These are phyloP conservation scores for Amblyopsis rosae DNA, from an alignment of 2,113 vertebrate species.

Conservation along the genomic window DNA sequence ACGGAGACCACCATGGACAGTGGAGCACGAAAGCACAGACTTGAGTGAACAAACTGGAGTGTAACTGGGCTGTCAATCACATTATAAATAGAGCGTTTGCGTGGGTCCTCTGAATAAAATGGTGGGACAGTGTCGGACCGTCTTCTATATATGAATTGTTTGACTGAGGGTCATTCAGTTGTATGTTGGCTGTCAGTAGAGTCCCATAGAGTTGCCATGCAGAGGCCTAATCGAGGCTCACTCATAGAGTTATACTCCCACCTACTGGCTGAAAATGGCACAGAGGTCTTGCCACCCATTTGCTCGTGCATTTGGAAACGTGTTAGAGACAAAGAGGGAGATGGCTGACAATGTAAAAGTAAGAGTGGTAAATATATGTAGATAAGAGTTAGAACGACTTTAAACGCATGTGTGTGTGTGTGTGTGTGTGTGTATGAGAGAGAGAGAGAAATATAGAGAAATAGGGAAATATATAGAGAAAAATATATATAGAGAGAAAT, in stretches of 20 bases:
- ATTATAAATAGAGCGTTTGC: background rate
- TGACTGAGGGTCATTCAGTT: constrained; percentile 33
- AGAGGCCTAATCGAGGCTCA: background rate
- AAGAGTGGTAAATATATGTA: no score
- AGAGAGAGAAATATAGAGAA: no score
- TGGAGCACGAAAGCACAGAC: constrained; percentile 9
- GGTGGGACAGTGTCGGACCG: background rate
- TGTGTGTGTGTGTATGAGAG: background rate
- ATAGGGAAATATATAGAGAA: no score
- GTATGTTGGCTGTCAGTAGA: constrained; percentile 1
- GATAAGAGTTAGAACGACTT: no score
- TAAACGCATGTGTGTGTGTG: background rate
- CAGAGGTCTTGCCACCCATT: background rate
- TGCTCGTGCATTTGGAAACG: background rate
- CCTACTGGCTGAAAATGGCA: constrained; percentile 52
- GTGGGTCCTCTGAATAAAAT: background rate
- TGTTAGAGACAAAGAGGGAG: no score
- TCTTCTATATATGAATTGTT: constrained; percentile 8
- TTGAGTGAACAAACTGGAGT: constrained; percentile 18
- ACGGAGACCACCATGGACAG: constrained; percentile 47
- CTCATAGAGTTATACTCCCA: constrained; percentile 65
- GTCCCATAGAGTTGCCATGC: background rate
- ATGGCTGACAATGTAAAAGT: no score
- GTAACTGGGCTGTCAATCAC: constrained; percentile 2
- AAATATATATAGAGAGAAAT: no score